These are phyloP conservation scores for Philopedon plagiatum DNA, from an alignment of 2,888 invertebrate genomes.

Conservation along the genomic window DNA sequence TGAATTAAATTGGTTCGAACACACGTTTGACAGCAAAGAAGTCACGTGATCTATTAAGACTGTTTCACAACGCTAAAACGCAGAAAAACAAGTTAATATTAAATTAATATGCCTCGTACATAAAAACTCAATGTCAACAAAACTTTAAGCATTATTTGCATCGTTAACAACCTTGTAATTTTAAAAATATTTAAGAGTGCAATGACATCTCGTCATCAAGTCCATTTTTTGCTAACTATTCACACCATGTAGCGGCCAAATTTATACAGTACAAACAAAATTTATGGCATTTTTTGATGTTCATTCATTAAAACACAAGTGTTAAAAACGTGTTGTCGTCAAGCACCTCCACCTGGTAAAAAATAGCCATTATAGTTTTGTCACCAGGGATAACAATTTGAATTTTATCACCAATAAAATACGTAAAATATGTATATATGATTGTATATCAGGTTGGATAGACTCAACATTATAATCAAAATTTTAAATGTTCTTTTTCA, in stretches of 20 bases:
- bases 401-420: not conserved
- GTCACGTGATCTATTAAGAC: too few species aligned
- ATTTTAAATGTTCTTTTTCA: too few species aligned
- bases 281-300: constrained; percentile 2
- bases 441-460: too few species aligned
- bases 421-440: not conserved
- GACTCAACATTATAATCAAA: not conserved
- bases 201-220: constrained; percentile 6
- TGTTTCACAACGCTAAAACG: too few species aligned
- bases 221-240: constrained; percentile 30
- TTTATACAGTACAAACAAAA: constrained; percentile 5
- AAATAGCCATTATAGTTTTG: not conserved
- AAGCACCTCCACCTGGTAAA: not conserved
- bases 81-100: too few species aligned
- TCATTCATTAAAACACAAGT: constrained; percentile 6
- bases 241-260: constrained; percentile 25
- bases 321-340: not conserved
- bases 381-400: not conserved
- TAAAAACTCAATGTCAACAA: not conserved
- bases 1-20: too few species aligned
- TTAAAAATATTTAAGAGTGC: constrained; percentile 9
- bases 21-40: too few species aligned
- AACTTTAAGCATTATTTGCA: not conserved
- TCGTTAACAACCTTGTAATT: not conserved
- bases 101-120: not conserved